Evolutionary conservation across 2,888 invertebrate species (phyloP).

Genomic region (Priocnemis perturbator): DNA sequence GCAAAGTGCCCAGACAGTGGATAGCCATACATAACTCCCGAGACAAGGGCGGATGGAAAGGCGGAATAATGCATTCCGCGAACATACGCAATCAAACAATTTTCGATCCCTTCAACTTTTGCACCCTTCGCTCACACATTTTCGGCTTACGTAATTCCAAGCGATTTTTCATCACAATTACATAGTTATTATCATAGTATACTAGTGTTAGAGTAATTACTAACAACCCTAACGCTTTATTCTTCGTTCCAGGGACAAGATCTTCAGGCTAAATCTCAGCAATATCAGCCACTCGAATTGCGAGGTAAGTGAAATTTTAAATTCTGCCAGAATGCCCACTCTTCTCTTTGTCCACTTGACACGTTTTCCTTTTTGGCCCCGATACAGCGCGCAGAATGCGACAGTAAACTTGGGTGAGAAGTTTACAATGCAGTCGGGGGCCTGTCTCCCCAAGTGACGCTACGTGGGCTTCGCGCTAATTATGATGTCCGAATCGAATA

Average conservation of each 20-base stretch:
- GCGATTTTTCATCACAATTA: too few relatives aligned
- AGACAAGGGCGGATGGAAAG: constrained; percentile 52
- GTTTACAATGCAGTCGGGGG: background rate
- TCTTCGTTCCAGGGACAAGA: constrained; percentile 86
- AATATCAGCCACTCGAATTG: constrained; percentile 91
- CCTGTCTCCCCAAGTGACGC: background rate
- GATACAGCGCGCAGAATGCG: background rate
- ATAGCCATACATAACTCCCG: constrained; percentile 56
- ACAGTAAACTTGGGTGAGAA: background rate
- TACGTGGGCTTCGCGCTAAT: too few relatives aligned
- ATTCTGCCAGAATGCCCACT: background rate
- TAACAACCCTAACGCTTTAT: constrained; percentile 19
- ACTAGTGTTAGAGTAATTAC: too few relatives aligned
- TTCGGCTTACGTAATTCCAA: background rate
- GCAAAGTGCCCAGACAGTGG: constrained; percentile 45
- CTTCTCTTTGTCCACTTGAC: background rate
- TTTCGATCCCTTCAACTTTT: constrained; percentile 19
- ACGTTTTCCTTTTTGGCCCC: background rate
- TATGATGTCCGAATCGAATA: too few relatives aligned
- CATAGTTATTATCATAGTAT: too few relatives aligned
- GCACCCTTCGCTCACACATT: background rate
- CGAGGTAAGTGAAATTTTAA: constrained; percentile 80
- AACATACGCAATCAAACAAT: constrained; percentile 51
- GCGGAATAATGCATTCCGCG: constrained; percentile 43
- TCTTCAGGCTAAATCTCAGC: constrained; percentile 88